phyloP scores from a whole-genome alignment of 35 echinoderm and acorn worm genomes.

The Hemicentrotus pulcherrimus region DNA sequence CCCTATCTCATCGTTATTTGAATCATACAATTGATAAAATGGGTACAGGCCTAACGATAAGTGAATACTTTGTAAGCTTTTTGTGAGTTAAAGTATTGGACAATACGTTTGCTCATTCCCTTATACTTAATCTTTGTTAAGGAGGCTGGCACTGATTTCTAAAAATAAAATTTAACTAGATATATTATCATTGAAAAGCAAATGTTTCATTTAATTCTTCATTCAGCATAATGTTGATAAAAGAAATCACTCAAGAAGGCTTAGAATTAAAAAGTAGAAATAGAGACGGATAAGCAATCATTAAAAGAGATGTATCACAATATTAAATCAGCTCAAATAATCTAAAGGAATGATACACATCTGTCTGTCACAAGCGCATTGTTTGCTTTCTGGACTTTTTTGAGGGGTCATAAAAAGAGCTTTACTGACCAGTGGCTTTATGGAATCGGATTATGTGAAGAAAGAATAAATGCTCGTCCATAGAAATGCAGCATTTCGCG shows the following conservation, averaged over 20 bases:
- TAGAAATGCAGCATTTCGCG: not conserved
- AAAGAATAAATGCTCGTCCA: not conserved
- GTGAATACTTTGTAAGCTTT: too few relatives aligned
- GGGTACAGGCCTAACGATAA: too few relatives aligned
- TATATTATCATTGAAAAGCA: not conserved
- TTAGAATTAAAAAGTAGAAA: not conserved
- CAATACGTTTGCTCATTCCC: not conserved
- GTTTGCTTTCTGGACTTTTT: not conserved
- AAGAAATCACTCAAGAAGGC: not conserved
- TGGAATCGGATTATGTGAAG: not conserved
- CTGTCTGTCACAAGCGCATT: too few relatives aligned
- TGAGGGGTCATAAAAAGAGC: not conserved
- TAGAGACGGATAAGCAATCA: not conserved
- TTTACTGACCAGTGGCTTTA: not conserved
- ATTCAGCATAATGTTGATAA: not conserved
- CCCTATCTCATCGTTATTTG: too few relatives aligned
- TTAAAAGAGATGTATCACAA: not conserved
- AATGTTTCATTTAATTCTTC: not conserved
- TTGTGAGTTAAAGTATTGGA: not conserved
- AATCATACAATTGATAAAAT: too few relatives aligned
- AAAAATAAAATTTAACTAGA: not conserved
- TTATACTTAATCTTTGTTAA: not conserved
- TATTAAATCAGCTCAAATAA: not conserved
- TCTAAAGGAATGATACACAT: not conserved
- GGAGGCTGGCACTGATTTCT: not conserved